Evolutionary conservation across 2,797 vertebrate genomes (phyloP), one percentile per base, ranked within the genome.

Genomic region (Meriones psammophilus): DNA sequence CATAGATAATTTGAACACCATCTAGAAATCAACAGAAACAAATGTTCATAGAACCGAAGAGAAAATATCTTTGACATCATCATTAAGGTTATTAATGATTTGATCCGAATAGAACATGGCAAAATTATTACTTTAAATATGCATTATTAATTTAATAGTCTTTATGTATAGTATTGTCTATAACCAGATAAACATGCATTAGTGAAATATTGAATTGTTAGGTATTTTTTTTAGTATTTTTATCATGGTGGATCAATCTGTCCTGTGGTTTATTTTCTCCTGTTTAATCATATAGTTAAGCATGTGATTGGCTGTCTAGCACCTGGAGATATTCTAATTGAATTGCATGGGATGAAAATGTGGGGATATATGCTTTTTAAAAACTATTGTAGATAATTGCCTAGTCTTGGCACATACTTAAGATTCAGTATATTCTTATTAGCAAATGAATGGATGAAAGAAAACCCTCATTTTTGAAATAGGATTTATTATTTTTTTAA

Each of bases 11-110:
- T 39, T 94, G 71, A 97, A 66, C 18, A 92, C 0, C 9, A 0
- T 20, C 83, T 96, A 46, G 89, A 97, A 36, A 17, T 64, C 94
- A 95, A 95, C 60, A 66, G 93, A 64, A 69, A 22, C 9, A 54
- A 86, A 97, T 92, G 60, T 95, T 95, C 46, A 60, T 81, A 94
- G 79, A 95, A 95, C 93, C 89, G 39, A 92, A 95, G 76, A 96
- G 50, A 69, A 91, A 94, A 54, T 91, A 91, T 81, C 54, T 91
- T 95, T 91, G 77, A 12, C 8, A 93, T 85, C 88, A 84, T 85
- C 39, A 56, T 90, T 95, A 87, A 68, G 18, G 14, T 91, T 92
- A 80, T 80, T 95, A 90, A 64, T 56, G 30, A 80, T 95, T 97
- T 97, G 30, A 77, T 69, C 88, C 60, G 46, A 64, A 91, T 42